phyloP scores from a whole-genome alignment of 2,113 vertebrate species.

The Anolis carolinensis region DNA sequence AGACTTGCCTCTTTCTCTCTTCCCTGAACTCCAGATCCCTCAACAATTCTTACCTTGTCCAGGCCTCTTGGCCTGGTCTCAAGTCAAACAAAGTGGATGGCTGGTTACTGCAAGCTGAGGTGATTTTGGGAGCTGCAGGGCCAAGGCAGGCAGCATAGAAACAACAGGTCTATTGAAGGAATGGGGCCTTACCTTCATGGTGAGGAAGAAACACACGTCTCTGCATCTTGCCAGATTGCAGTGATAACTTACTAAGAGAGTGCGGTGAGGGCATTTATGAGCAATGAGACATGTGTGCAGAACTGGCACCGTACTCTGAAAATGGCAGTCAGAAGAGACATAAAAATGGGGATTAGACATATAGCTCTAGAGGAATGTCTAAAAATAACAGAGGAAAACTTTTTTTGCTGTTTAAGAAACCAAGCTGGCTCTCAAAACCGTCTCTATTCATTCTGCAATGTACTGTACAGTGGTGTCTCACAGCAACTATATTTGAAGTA shows the following conservation, averaged over 20 bases:
- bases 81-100: conserved; percentile 35
- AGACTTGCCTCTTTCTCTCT: not conserved
- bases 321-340: not conserved
- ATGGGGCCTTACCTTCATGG: not conserved
- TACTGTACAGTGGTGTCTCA: too few species aligned
- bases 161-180: conserved; percentile 30
- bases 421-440: not conserved
- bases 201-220: conserved; percentile 6
- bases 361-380: not conserved
- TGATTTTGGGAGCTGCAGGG: conserved; percentile 10
- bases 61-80: conserved; percentile 16
- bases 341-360: not conserved
- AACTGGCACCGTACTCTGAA: not conserved
- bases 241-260: not conserved
- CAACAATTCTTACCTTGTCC: conserved; percentile 25
- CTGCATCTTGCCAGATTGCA: not conserved
- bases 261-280: not conserved
- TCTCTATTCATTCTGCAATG: not conserved
- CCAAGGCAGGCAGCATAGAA: conserved; percentile 1
- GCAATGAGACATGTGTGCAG: not conserved
- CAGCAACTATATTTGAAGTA: not conserved
- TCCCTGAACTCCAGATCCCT: conserved; percentile 1
- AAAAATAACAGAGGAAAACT: not conserved
- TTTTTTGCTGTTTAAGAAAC: not conserved
- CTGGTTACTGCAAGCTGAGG: conserved; percentile 16